Conservation (phyloP, 37 sponge, comb jelly and placozoan genomes). For the Axinella damicornis region DNA sequence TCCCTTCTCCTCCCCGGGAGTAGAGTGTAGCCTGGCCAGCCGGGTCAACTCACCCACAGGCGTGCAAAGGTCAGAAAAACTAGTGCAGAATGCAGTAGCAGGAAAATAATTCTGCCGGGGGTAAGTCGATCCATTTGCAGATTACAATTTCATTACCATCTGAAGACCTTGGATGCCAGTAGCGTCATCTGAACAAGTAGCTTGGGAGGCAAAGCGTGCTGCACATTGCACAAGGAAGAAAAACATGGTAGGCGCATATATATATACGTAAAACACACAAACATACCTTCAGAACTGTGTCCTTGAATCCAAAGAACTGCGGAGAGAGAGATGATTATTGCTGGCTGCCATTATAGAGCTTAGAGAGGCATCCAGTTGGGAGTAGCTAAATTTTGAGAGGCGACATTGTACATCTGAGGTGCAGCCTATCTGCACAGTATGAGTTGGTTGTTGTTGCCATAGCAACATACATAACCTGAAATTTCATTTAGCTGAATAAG, state of each 20-base stretch:
- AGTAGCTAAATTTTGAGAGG: no score
- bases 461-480: no score
- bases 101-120: no score
- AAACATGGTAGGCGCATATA: neutral
- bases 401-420: no score
- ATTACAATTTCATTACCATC: slow-evolving; percentile 39
- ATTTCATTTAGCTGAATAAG: no score
- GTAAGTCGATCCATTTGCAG: no score
- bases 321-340: neutral
- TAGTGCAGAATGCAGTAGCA: neutral
- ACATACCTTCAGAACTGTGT: slow-evolving; percentile 61
- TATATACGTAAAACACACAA: neutral
- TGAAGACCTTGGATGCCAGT: slow-evolving; percentile 41
- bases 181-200: slow-evolving; percentile 60
- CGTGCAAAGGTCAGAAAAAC: slow-evolving; percentile 67
- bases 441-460: no score
- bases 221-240: slow-evolving; percentile 2
- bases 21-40: slow-evolving; percentile 65
- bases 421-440: no score
- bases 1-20: slow-evolving; percentile 77
- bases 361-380: no score
- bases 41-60: slow-evolving; percentile 73
- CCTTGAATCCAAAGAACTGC: slow-evolving; percentile 63
- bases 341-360: no score
- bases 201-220: slow-evolving; percentile 64